These are phyloP conservation scores for Takifugu bimaculatus DNA, from an alignment of 2,113 vertebrate species.

Conservation along the genomic window DNA sequence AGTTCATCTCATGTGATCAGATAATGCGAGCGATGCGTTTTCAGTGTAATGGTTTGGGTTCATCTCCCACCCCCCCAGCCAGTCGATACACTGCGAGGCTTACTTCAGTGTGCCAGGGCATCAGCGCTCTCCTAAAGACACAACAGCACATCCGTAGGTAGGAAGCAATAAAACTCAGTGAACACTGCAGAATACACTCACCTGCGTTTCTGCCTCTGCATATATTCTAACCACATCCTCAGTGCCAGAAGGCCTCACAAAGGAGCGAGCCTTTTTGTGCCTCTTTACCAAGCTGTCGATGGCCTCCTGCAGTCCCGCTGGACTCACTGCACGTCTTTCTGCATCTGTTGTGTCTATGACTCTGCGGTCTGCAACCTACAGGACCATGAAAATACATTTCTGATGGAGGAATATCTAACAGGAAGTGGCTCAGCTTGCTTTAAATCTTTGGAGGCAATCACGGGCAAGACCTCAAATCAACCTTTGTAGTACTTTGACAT, in stretches of 20 bases:
- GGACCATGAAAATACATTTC: not conserved
- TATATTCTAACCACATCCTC: slow-evolving; percentile 92
- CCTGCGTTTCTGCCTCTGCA: slow-evolving; percentile 90
- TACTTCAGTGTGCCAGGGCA: slow-evolving; percentile 84
- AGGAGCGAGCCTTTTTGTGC: slow-evolving; percentile 79
- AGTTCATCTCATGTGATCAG: not conserved
- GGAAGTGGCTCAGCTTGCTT: too few species aligned
- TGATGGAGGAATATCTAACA: not conserved
- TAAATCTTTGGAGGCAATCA: too few species aligned
- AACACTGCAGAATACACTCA: slow-evolving; percentile 51
- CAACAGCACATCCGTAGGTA: slow-evolving; percentile 9
- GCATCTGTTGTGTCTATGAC: slow-evolving; percentile 87
- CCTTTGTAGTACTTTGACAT: too few species aligned
- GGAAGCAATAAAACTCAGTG: not conserved
- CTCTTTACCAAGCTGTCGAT: slow-evolving; percentile 80
- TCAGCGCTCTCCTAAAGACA: slow-evolving; percentile 84
- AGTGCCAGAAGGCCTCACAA: slow-evolving; percentile 93
- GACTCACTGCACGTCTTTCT: slow-evolving; percentile 80
- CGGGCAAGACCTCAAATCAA: too few species aligned
- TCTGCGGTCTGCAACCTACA: slow-evolving; percentile 83
- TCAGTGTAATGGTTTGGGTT: slow-evolving; percentile 74
- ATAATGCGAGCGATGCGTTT: not conserved
- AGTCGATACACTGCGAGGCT: slow-evolving; percentile 84
- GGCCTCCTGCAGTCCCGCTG: slow-evolving; percentile 83
- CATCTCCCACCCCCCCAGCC: slow-evolving; percentile 85